Evolutionary conservation across 2,888 invertebrate genomes (phyloP).

Genomic region (Ormyrus thymus): DNA sequence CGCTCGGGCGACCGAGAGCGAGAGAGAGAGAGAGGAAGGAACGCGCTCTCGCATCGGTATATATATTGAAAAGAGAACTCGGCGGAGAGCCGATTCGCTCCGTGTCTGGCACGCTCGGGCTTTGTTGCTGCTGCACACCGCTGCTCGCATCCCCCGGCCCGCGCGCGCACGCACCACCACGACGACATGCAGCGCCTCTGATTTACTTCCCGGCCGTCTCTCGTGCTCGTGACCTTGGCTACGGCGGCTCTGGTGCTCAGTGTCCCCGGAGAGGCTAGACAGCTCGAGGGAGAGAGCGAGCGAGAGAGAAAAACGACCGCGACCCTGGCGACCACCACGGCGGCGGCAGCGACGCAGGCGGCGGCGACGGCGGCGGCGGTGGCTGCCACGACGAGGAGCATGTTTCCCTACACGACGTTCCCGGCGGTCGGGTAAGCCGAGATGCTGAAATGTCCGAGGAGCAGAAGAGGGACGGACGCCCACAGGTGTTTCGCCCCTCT

Average conservation of each 20-base stretch:
- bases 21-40: constrained; percentile 6
- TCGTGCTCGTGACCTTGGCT: constrained; percentile 56
- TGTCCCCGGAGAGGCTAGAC: constrained; percentile 10
- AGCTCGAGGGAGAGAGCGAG: constrained; percentile 17
- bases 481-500: neutral
- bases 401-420: constrained; percentile 74
- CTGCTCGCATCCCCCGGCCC: neutral
- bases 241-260: constrained; percentile 45
- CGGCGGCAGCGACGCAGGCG: neutral
- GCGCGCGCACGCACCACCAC: constrained; percentile 11
- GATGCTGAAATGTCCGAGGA: neutral
- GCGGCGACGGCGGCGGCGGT: constrained; percentile 50
- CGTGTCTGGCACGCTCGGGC: constrained; percentile 10
- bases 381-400: constrained; percentile 59
- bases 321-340: neutral
- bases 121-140: constrained; percentile 37
- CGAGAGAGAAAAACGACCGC: neutral
- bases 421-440: constrained; percentile 72
- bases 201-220: constrained; percentile 7
- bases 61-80: too few relatives aligned
- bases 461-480: neutral
- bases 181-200: constrained; percentile 29
- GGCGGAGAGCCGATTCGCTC: constrained; percentile 42
- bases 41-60: neutral
- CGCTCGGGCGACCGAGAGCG: constrained; percentile 9